Evolutionary conservation across 1,140 invertebrate species (phyloP), one percentile per base, ranked within the genome.

Genomic region (Papilio machaon): DNA sequence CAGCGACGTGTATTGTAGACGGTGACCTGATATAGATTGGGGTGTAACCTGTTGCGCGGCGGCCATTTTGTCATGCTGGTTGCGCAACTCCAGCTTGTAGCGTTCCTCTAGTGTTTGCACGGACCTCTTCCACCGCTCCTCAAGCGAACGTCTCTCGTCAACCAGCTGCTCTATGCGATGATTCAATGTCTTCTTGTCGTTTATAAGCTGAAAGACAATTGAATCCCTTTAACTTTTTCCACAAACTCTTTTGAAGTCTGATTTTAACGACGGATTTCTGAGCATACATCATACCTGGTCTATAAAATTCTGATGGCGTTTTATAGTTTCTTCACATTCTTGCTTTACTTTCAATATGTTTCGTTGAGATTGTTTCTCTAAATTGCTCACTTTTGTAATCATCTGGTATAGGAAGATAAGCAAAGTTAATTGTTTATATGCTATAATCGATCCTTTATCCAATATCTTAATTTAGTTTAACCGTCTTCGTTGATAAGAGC

Each of bases 141-240:
- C 93, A 4, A 92, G 81, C 0, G 89, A 85, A 0, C 93, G 82
- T 1, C 93, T 81, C 64, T 94, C 93, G 58, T 94, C 92, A 8
- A 94, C 93, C 30, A 94, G 70, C 75, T 94, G 92, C 74, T 94
- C 93, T 43, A 94, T 94, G 35, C 93, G 92, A 64, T 94, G 93
- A 81, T 94, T 94, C 10, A 94, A 78, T 0, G 93, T 94, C 83
- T 94, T 94, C 87, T 94, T 94, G 80, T 94, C 93, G 82, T 93
- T 94, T 81, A 94, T 94, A 19, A 94, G 70, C 93, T 94, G 80
- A 1, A 82, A 85, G 46, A 74, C 1, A 60, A 30, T 23, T 67
- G 9, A 79, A 43, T 73, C 73, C n/a, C 13, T 19, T 30, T 58
- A 30, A 1, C 2, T 46, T 67, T 43, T 80, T 13, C 64, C 54